phyloP scores from a whole-genome alignment of 2,888 invertebrate genomes.

The Celastrina argiolus region DNA sequence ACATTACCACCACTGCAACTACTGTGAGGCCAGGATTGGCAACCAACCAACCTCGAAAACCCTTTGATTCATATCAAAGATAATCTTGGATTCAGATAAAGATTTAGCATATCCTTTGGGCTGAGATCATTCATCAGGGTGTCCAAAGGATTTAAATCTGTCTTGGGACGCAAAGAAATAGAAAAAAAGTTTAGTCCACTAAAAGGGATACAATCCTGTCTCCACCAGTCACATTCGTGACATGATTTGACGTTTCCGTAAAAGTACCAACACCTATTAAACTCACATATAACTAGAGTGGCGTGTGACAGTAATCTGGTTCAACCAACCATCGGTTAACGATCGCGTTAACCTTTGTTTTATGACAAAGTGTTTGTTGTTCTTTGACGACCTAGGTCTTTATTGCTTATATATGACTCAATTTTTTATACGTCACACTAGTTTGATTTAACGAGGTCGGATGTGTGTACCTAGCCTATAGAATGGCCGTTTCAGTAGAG shows the following conservation, averaged over 20 bases:
- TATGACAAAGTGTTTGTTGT: constrained; percentile 19
- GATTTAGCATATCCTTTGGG: no score
- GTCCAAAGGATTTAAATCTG: no score
- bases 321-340: constrained; percentile 16
- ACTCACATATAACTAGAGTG: constrained; percentile 6
- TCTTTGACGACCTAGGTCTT: constrained; percentile 1
- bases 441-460: background rate
- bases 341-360: constrained; percentile 23
- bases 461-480: background rate
- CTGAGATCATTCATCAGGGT: no score
- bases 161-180: no score
- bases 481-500: no score
- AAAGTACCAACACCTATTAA: background rate
- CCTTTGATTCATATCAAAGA: no score
- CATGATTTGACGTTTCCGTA: background rate
- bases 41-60: no score
- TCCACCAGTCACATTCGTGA: background rate
- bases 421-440: background rate
- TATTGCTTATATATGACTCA: constrained; percentile 12
- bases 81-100: no score
- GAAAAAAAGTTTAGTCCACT: background rate
- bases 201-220: background rate
- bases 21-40: no score
- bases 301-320: constrained; percentile 25
- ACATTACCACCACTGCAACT: no score